Evolutionary conservation across 2,888 invertebrate genomes (phyloP), one percentile per base, ranked within the genome.

Genomic region (Hypsopygia costalis): DNA sequence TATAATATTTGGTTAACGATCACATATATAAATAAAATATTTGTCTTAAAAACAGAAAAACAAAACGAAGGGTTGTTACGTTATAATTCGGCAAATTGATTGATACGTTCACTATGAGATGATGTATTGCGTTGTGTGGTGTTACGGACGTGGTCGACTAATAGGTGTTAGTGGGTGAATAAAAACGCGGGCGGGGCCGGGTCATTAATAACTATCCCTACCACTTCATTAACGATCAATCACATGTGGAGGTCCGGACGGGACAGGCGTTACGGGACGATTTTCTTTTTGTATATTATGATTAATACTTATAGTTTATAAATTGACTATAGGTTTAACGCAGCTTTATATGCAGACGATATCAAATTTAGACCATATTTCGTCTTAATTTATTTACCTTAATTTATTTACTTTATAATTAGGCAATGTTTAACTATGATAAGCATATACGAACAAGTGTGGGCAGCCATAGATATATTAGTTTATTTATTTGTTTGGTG

Each of bases 171-270:
- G 78, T 77, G 79, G 72, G 73, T 71, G 78, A 80, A 80, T 80
- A 81, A 83, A 81, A 79, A 77, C 41, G 52, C 71, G 67, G 81
- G 81, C 75, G 81, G 80, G 68, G 76, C 60, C 61, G 62, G 47
- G 65, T 73, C 83, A 86, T 87, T 88, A 86, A 86, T 88, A 86
- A 85, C 87, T 85, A 86, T 79, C 72, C 77, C 80, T 61, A 64
- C 62, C 68, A 81, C 82, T 86, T 87, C 86, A 86, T 87, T 87
- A 82, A 78, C 81, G 66, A 88, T 88, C 86, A 81, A 87, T 88
- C 85, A 86, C 76, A 74, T 66, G 73, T 74, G 67, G 56, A 62
- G 58, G 16, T 25, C 12, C 32, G 39, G 28, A 16, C 20, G 25
- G 11, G 39, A 39, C 39, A 39, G 39, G 28, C n/a, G 11, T 36